Conservation (phyloP, 2,113 vertebrate genomes). For the Odocoileus virginianus region DNA sequence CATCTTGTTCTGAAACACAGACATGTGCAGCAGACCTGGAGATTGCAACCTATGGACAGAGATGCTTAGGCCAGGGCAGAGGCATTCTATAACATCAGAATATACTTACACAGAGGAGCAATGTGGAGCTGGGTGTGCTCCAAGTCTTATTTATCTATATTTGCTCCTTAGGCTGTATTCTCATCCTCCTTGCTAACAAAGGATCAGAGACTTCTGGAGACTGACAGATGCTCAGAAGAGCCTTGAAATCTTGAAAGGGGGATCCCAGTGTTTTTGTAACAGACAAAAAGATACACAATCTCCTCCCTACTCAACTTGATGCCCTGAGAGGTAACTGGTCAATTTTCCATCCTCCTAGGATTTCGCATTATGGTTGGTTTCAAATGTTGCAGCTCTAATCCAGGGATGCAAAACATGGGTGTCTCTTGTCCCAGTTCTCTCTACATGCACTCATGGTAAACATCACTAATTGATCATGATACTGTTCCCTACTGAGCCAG, state of each 20-base stretch:
- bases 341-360: neutral
- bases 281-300: neutral
- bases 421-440: neutral
- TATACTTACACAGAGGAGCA: neutral
- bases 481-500: neutral
- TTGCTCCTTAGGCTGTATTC: neutral
- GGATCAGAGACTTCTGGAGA: neutral
- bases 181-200: neutral
- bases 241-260: neutral
- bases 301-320: neutral
- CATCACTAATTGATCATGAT: neutral
- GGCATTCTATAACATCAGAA: neutral
- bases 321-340: neutral
- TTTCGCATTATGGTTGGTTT: neutral
- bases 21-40: neutral
- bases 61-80: neutral
- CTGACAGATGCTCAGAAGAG: neutral
- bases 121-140: neutral
- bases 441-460: neutral
- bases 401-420: neutral
- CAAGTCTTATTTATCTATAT: neutral
- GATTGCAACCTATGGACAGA: neutral
- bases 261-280: neutral
- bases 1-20: neutral
- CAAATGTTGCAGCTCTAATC: neutral